These are phyloP conservation scores for Sarcophaga bullata DNA, from an alignment of 1,140 invertebrate species.

Conservation along the genomic window DNA sequence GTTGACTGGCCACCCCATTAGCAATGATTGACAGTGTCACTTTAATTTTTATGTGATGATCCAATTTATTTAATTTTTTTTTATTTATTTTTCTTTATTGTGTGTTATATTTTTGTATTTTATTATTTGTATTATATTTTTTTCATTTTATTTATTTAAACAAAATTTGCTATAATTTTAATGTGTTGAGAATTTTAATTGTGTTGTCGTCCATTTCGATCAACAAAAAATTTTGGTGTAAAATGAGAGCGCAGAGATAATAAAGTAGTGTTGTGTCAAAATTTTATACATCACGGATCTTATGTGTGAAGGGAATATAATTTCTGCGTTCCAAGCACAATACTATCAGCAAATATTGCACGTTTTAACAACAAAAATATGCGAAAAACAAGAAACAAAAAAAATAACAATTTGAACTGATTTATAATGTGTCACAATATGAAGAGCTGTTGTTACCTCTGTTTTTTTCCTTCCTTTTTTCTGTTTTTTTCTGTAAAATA, in stretches of 20 bases:
- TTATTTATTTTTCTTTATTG: no score
- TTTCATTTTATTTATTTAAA: neutral
- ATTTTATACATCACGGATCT: slow-evolving; percentile 39
- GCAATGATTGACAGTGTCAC: no score
- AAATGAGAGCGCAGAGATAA: neutral
- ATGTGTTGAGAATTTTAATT: slow-evolving; percentile 36
- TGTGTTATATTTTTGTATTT: neutral
- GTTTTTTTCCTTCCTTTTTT: neutral
- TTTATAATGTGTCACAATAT: slow-evolving; percentile 41
- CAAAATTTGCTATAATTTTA: slow-evolving; percentile 34
- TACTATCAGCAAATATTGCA: neutral
- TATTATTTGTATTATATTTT: slow-evolving; percentile 29
- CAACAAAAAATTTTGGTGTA: no score
- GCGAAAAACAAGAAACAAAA: no score
- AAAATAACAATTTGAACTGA: slow-evolving; percentile 33
- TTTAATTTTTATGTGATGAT: slow-evolving; percentile 23
- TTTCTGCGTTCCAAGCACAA: neutral
- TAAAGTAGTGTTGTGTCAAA: slow-evolving; percentile 32
- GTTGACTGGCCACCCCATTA: neutral
- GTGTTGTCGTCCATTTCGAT: neutral
- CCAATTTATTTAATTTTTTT: slow-evolving; percentile 7
- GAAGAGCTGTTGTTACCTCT: slow-evolving; percentile 24
- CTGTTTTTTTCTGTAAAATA: slow-evolving; percentile 13
- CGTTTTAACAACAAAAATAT: slow-evolving; percentile 23
- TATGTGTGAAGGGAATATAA: slow-evolving; percentile 25